These are phyloP conservation scores for Arge pagana DNA, from an alignment of 2,888 invertebrate genomes.

Conservation along the genomic window DNA sequence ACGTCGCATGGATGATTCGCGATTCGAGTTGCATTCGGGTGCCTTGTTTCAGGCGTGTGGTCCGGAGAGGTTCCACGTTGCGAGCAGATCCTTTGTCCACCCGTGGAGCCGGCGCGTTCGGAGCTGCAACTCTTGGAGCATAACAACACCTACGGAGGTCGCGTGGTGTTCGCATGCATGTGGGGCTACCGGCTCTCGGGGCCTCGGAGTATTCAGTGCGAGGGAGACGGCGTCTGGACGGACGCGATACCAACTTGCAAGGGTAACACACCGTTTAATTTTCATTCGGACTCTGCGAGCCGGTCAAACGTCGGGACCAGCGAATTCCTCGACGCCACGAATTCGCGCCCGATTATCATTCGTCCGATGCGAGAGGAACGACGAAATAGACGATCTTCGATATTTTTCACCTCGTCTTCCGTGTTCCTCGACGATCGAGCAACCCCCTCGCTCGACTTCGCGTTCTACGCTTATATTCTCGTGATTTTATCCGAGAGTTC, in stretches of 20 bases:
- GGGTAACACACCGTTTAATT: conserved; percentile 68
- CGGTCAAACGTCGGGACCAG: too few species aligned
- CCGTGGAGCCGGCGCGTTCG: conserved; percentile 69
- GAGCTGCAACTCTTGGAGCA: conserved; percentile 77
- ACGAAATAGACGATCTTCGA: too few species aligned
- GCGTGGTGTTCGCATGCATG: conserved; percentile 80
- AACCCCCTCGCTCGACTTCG: too few species aligned
- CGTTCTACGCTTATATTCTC: too few species aligned
- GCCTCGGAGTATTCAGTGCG: conserved; percentile 78
- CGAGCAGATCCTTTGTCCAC: conserved; percentile 78
- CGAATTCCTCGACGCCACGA: too few species aligned
- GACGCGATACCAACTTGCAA: conserved; percentile 76
- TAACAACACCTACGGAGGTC: conserved; percentile 80
- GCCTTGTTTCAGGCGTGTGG: conserved; percentile 69
- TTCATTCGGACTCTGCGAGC: too few species aligned
- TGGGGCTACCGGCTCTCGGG: conserved; percentile 83
- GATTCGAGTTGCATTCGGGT: conserved; percentile 4
- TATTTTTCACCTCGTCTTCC: too few species aligned
- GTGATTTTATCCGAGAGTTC: too few species aligned
- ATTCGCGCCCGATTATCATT: too few species aligned
- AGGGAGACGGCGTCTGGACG: conserved; percentile 79
- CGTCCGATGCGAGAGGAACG: too few species aligned
- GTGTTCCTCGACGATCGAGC: too few species aligned
- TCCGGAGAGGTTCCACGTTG: conserved; percentile 75
- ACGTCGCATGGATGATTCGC: not conserved